These are phyloP conservation scores for Rhynchonycteris naso DNA, from an alignment of 2,797 vertebrate genomes.

Conservation along the genomic window DNA sequence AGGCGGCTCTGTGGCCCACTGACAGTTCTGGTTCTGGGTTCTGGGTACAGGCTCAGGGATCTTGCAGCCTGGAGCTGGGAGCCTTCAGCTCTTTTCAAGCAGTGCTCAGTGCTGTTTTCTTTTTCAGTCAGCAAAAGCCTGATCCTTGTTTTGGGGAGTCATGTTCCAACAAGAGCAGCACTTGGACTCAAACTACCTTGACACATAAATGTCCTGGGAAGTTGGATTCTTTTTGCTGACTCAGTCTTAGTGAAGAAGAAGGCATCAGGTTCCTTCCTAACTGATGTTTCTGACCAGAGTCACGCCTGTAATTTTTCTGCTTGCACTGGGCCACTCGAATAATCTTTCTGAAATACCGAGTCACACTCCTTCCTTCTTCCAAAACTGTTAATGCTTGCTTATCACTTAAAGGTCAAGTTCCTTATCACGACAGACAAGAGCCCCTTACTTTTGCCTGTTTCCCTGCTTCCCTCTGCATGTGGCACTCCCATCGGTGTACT, in stretches of 20 bases:
- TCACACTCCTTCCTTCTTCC: slow-evolving; percentile 6
- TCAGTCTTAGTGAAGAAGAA: background rate
- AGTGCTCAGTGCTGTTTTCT: background rate
- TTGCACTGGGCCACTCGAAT: background rate
- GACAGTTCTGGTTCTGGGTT: background rate
- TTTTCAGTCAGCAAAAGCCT: background rate
- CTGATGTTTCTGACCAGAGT: background rate
- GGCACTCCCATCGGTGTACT: accelerated
- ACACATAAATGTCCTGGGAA: background rate
- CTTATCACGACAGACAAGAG: background rate
- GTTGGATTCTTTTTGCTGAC: background rate
- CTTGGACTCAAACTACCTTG: background rate
- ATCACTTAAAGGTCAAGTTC: background rate
- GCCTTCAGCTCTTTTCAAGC: background rate
- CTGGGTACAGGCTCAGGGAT: background rate
- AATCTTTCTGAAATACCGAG: background rate
- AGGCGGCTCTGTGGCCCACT: background rate
- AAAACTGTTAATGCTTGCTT: background rate
- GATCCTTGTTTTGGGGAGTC: slow-evolving; percentile 14
- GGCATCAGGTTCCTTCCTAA: background rate
- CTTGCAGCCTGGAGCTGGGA: background rate
- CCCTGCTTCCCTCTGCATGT: background rate
- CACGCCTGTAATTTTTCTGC: background rate
- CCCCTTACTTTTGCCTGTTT: background rate
- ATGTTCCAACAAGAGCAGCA: background rate